Conservation (phyloP, 2,113 vertebrate species). For the Mesitornis unicolor region DNA sequence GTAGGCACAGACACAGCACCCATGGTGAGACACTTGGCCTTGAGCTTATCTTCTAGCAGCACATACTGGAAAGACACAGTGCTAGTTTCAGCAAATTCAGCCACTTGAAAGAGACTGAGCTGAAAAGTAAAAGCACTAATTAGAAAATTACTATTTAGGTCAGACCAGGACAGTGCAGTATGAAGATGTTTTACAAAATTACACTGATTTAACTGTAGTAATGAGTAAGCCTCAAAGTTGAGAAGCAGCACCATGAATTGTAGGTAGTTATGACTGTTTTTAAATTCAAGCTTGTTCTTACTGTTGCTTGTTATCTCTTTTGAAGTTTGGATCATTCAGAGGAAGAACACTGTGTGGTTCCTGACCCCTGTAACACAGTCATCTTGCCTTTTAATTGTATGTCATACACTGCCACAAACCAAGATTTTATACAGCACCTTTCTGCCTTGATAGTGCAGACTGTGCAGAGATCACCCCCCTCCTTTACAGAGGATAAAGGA, state of each 20-base stretch:
- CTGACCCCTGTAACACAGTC: conserved; percentile 65
- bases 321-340: conserved; percentile 66
- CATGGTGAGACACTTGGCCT: too few species aligned
- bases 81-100: too few species aligned
- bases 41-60: too few species aligned
- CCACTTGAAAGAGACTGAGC: too few species aligned
- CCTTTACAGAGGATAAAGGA: conserved; percentile 58
- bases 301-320: not conserved
- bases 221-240: not conserved
- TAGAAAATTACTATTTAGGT: too few species aligned
- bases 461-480: conserved; percentile 51
- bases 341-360: conserved; percentile 62
- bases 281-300: not conserved
- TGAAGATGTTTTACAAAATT: not conserved
- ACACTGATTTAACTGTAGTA: not conserved
- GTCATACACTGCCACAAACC: conserved; percentile 79
- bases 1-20: too few species aligned
- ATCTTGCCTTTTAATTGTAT: conserved; percentile 83
- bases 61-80: too few species aligned
- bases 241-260: not conserved
- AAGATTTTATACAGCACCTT: conserved; percentile 84
- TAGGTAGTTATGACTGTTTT: not conserved
- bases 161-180: too few species aligned
- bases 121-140: too few species aligned
- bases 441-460: conserved; percentile 76